Conservation (phyloP, 2,797 vertebrate species). For the Gouania willdenowi region DNA sequence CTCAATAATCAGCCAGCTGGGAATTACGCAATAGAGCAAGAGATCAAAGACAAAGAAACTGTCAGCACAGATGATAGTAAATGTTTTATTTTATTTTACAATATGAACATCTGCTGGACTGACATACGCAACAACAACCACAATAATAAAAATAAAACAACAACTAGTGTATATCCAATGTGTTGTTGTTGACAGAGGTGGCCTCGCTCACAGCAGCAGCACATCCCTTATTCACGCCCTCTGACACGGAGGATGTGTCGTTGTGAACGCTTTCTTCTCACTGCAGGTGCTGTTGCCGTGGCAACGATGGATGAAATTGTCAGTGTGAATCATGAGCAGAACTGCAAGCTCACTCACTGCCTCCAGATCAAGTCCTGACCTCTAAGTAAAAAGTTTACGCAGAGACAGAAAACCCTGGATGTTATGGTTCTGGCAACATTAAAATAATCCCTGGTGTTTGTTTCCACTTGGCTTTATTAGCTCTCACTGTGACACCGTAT, state of each 20-base stretch:
- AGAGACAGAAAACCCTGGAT: no score
- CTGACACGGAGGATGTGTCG: constrained; percentile 10
- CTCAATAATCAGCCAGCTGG: constrained; percentile 19
- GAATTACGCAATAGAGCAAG: constrained; percentile 26
- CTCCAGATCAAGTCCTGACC: constrained; percentile 35
- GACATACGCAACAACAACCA: background rate
- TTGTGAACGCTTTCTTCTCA: constrained; percentile 5
- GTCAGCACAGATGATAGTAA: constrained; percentile 1
- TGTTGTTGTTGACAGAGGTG: background rate
- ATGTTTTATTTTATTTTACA: constrained; percentile 1
- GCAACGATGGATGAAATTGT: constrained; percentile 43
- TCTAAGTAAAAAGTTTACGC: no score
- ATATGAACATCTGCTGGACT: constrained; percentile 2
- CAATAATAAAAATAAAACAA: background rate
- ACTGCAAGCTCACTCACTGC: constrained; percentile 8
- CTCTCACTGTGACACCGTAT: constrained; percentile 35
- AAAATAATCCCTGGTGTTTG: constrained; percentile 7
- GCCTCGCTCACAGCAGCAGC: background rate
- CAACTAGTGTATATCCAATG: no score
- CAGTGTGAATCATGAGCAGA: constrained; percentile 26
- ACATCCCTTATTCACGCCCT: background rate
- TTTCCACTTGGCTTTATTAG: constrained; percentile 1
- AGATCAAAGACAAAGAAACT: constrained; percentile 17
- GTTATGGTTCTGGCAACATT: no score
- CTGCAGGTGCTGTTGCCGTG: constrained; percentile 51